Base-by-base conservation (phyloP, 1,140 invertebrate species). In the Melitaea cinxia region DNA sequence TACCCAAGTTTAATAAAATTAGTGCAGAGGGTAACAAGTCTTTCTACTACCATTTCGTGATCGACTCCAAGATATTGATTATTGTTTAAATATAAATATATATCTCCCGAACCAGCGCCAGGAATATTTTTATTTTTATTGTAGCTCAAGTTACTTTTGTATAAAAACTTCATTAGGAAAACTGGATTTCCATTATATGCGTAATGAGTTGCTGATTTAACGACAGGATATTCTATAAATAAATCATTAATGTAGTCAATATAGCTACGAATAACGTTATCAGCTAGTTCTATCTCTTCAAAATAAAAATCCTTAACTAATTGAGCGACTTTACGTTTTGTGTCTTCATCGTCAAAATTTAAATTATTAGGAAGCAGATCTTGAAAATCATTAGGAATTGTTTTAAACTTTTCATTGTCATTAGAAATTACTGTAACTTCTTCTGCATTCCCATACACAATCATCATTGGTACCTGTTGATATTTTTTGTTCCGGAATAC, bases 1-100 rank as follows among this genome's bases (percentile, higher is more conserved):
- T 75, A 88, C 87, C 85, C 74, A 5, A 83, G 63, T 50, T 74
- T 83, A 23, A 88, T 80, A 60, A 88, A 89, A 58, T 87, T 89
- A 14, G 33, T 77, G 72, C 73, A 81, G 9, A 89, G 56, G 23
- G 26, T 78, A 0, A 77, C 62, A 7, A 88, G 45, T 54, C 26
- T 76, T 7, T 80, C 58, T n/a, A 65, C 62, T 21, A 73, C 49
- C 10, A 70, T 4, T 35, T 77, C 68, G 15, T 77, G 67, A 14
- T 59, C 45, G 10, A 15, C 59, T 15, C 55, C 42, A 10, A 70
- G 37, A 23, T 58, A 39, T 45, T 65, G 37, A 7, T 57, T 65
- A 35, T 58, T 56, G 47, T 58, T 68, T 45, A 76, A 52, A 15
- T 67, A 75, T 56, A 65, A 55, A 6, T 53, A 69, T 14, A 75